Evolutionary conservation across 1,140 invertebrate species (phyloP), one percentile per base, ranked within the genome.

Genomic region (Diorhabda elongata): DNA sequence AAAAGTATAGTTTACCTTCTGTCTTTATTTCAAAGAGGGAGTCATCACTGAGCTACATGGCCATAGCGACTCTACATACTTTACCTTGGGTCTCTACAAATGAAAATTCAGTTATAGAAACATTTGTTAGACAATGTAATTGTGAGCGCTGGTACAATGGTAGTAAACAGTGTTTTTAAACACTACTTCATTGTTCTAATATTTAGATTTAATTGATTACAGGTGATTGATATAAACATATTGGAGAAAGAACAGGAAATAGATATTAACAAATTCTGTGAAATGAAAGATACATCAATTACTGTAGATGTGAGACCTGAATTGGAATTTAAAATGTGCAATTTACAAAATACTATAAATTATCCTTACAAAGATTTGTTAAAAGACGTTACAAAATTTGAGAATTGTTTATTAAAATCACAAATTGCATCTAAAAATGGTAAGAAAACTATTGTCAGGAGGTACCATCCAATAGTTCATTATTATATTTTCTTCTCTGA

Each of bases 291-390:
- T 44, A 42, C 61, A 3, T 41, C 47, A 2, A 44, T 76, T 45
- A 59, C 78, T 5, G 43, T 79, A n/a, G 78, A 79, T 71, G 78
- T 79, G 4, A 58, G 78, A 45, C 73, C 77, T 1, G 67, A 68
- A 61, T 11, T 76, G 11, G 74, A 78, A 69, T 79, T 63, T 71
- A 66, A 75, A 64, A 77, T 78, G 71, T 79, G 78, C 58, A 71
- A 68, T 56, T 77, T 97, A 41, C 84, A 89, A 42, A 75, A 73
- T 52, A 76, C 76, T n/a, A 59, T 71, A 45, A 75, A 75, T 67
- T 43, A 76, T 47, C 78, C 75, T 8, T 76, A 66, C 71, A 58
- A 57, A 61, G 58, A 71, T 11, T 72, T 75, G 65, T 71, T 64
- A 45, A 69, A 69, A 74, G 74, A 71, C 42, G 11, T 57, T 60